Conservation (phyloP, 2,888 invertebrate species). For the Calliopum simillimum region DNA sequence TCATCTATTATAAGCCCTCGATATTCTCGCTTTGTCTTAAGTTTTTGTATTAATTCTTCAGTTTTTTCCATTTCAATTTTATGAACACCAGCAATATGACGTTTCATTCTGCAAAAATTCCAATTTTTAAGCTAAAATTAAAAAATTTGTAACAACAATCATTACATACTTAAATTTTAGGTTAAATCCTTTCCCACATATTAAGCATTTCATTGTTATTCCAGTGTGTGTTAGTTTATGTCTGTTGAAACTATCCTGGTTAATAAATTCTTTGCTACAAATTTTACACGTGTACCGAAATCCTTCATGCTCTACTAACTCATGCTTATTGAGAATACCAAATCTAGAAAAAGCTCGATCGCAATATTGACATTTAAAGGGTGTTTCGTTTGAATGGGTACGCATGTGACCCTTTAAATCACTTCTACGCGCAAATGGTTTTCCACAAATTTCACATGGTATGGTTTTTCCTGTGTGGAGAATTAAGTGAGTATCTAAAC, state of each 20-base stretch:
- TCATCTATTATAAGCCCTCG: constrained; percentile 14
- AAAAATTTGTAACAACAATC: not conserved
- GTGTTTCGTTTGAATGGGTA: not conserved
- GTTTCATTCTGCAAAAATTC: constrained; percentile 30
- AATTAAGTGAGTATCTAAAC: constrained; percentile 45
- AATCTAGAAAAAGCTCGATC: too few relatives aligned
- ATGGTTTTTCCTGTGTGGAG: not conserved
- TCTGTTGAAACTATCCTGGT: constrained; percentile 32
- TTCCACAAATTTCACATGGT: constrained; percentile 40
- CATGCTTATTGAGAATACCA: too few relatives aligned
- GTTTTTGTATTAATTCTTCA: constrained; percentile 31
- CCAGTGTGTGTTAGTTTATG: constrained; percentile 40
- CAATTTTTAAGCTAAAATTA: not conserved
- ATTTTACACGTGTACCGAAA: constrained; percentile 46
- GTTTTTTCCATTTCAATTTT: constrained; percentile 37
- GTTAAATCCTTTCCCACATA: constrained; percentile 39
- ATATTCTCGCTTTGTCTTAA: constrained; percentile 37
- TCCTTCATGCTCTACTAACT: constrained; percentile 44
- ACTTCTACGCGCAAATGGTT: not conserved
- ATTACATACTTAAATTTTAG: constrained; percentile 35
- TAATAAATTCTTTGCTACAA: constrained; percentile 44
- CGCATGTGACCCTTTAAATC: too few relatives aligned
- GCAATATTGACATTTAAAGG: too few relatives aligned
- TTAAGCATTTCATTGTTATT: constrained; percentile 37
- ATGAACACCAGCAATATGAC: constrained; percentile 41